Evolutionary conservation across 2,888 invertebrate species (phyloP), one percentile per base, ranked within the genome.

Genomic region (Standfussiana lucernea): DNA sequence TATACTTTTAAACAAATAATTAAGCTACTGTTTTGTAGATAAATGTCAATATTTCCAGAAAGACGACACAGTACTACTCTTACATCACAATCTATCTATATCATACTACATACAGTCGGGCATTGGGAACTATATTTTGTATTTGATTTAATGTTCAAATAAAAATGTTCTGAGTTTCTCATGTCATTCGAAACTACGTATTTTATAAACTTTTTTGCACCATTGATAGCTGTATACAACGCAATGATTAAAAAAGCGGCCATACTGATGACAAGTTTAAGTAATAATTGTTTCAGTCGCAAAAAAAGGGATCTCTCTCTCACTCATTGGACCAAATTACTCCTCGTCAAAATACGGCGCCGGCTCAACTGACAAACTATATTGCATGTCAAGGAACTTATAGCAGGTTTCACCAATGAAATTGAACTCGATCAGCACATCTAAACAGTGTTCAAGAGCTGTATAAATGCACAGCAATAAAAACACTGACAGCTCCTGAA

Each of bases 61-160:
- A 56, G 37, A 82, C 86, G 83, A 86, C 83, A 86, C 83, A 84
- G 83, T 70, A 83, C 86, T 53, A 77, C 28, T 35, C 59, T 61
- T 77, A 82, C 71, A 77, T 67, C 78, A 78, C 86, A 82, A 74
- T 62, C 13, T 65, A 85, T 50, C 2, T 67, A 47, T 69, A 84
- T 37, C 50, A 61, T 2, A 45, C 79, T 72, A 62, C 72, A 72
- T 69, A 86, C 65, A 78, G 35, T 66, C 11, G 65, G 70, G 13
- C 11, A 64, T 53, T 70, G 40, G 1, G 53, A 37, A 64, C 47
- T 42, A 37, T 40, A 13, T 59, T 40, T 11, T 5, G 24, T 56
- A 28, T 28, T 28, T 1, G 15, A 7, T 35, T 42, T 72, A 28
- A 53, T n/a, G 40, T 50, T 42, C 2, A 75, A 47, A 32, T 72